Percentiles rank a stretch among this genome's conserved stretches.
Evolutionary conservation across 2,113 vertebrate genomes (phyloP).

Genomic region (Puma concolor): DNA sequence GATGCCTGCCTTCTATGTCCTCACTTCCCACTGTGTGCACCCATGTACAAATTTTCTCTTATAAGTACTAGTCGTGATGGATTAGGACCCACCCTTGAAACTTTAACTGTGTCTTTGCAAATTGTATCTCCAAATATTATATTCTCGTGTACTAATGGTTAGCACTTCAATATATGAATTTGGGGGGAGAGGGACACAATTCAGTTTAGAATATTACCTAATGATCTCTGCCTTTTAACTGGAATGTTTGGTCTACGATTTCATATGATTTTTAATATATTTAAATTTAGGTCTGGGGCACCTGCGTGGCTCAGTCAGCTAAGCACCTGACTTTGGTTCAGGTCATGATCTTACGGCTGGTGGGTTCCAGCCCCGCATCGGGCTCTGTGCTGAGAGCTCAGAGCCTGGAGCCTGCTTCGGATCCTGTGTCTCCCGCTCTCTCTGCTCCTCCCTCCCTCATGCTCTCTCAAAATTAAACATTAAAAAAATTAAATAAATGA

Average conservation of each 20-base stretch:
- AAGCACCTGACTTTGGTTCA: no score
- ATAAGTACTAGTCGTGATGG: neutral
- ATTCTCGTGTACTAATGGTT: neutral
- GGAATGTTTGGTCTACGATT: neutral
- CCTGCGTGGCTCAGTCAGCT: no score
- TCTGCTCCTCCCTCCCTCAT: no score
- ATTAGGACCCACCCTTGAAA: neutral
- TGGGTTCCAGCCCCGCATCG: no score
- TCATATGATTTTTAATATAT: neutral
- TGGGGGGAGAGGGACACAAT: no score
- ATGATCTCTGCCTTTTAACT: neutral
- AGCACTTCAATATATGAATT: neutral
- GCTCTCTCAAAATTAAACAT: no score
- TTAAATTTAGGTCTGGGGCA: neutral
- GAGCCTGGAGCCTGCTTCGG: no score
- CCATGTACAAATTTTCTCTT: neutral
- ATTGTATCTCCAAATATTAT: neutral
- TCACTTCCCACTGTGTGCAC: neutral
- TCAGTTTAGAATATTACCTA: neutral
- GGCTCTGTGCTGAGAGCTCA: no score
- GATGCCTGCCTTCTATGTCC: neutral
- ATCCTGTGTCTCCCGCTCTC: no score
- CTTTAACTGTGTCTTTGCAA: neutral
- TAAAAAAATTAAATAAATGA: no score
- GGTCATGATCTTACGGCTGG: no score